Base-by-base conservation (phyloP, 2,888 invertebrate species). In the Osedax fenrisi region DNA sequence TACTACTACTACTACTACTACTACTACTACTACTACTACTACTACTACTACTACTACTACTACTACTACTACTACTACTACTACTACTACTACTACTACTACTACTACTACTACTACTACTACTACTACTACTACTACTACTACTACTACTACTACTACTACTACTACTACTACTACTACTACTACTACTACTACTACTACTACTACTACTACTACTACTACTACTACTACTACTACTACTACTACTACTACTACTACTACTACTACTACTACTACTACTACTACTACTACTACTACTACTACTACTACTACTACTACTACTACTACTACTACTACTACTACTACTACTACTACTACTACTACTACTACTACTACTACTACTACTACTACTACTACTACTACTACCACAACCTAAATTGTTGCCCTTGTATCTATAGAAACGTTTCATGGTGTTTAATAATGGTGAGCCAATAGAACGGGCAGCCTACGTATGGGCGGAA, bases 401-500 rank as follows among this genome's bases (percentile, higher is more conserved):
- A 10, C 41, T 10, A 41, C 41, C 5, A 41, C 41, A 41, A 10
- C 41, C 41, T 41, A 10, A 41, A 5, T 17, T 17, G 10, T 41
- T 17, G 17, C 41, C 41, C 41, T 17, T 41, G 10, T 41, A 10
- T 56, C 67, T 59, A 25, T 77, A 84, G 84, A 84, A 83, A 80
- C 81, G 84, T 23, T 79, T 84, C 3, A 69, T 81, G 76, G 81
- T 81, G 0, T 84, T 80, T 76, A 81, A 82, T 0, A 84, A 84
- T 78, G 84, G 84, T 13, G 84, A 84, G 73, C 80, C 80, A 62
- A 64, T 81, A 27, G 82, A 81, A 69, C 78, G 81, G 23, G 81
- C 83, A 2, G 77, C 80, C 3, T 82, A 82, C 75, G 81, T 84
- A 22, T 83, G 83, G 82, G 85, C 83, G 2, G 81, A 81, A 26